Percentiles rank a stretch among this genome's conserved stretches.
Conservation (phyloP, 2,797 vertebrate species). For the Spondyliosoma cantharus region DNA sequence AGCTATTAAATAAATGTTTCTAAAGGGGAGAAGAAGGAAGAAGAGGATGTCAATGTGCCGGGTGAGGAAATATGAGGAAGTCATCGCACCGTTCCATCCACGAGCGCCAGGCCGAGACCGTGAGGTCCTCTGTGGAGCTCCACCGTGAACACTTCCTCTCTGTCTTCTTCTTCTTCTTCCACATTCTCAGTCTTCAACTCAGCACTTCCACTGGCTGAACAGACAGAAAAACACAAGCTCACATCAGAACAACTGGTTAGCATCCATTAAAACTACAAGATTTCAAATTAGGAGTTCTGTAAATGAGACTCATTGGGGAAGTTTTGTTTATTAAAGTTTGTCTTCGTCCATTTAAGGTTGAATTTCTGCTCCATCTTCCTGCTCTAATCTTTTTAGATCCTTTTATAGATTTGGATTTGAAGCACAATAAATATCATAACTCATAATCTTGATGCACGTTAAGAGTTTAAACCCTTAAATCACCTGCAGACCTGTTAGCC, state of each 20-base stretch:
- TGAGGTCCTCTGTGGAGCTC: conserved; percentile 82
- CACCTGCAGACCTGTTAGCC: background rate
- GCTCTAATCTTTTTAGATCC: background rate
- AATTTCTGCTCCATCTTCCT: background rate
- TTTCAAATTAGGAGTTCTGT: background rate
- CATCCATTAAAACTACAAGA: background rate
- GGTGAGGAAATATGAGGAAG: background rate
- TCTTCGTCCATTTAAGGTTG: no score
- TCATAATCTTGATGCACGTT: background rate
- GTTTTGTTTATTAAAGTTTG: no score
- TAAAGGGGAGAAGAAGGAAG: background rate
- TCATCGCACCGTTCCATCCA: conserved; percentile 80
- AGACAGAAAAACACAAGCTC: background rate
- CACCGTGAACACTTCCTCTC: conserved; percentile 83
- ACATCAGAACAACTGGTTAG: background rate
- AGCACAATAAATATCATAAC: background rate
- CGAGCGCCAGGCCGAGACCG: conserved; percentile 84
- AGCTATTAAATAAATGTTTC: background rate
- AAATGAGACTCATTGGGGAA: background rate
- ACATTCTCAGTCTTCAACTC: conserved; percentile 38
- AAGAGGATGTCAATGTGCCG: background rate
- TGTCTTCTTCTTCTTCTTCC: conserved; percentile 60
- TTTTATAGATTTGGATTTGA: no score
- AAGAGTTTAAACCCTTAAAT: background rate
- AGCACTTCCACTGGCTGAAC: conserved; percentile 43